Conservation (phyloP, 2,797 vertebrate genomes). For the Tokudaia tokunoshimensis region DNA sequence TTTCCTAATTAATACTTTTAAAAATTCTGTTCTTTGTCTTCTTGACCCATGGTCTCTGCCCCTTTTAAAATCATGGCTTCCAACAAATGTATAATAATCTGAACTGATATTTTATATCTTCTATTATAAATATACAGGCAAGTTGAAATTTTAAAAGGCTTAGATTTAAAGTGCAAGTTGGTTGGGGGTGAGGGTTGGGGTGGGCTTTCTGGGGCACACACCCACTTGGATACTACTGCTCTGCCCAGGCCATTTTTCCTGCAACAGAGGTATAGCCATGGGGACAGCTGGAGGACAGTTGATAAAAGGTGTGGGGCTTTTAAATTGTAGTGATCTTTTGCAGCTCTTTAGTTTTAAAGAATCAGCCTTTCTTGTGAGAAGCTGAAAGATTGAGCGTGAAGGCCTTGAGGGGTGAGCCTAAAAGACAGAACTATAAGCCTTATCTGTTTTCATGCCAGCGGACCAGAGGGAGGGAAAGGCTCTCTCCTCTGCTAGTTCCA, state of each 20-base stretch:
- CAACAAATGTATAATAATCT: slow-evolving; percentile 53
- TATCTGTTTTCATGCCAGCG: slow-evolving; percentile 76
- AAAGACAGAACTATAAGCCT: slow-evolving; percentile 58
- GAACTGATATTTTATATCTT: slow-evolving; percentile 51
- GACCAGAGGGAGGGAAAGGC: slow-evolving; percentile 73
- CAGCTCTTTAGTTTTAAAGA: slow-evolving; percentile 81
- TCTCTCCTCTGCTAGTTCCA: slow-evolving; percentile 62
- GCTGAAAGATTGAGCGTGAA: slow-evolving; percentile 69
- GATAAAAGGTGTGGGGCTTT: slow-evolving; percentile 70
- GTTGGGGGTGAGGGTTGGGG: background rate
- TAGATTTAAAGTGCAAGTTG: slow-evolving; percentile 51
- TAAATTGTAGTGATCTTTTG: slow-evolving; percentile 73
- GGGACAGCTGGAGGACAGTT: slow-evolving; percentile 76
- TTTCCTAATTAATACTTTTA: slow-evolving; percentile 37
- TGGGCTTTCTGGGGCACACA: background rate
- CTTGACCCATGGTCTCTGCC: slow-evolving; percentile 51
- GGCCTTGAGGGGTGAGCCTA: slow-evolving; percentile 74
- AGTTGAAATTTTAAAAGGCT: slow-evolving; percentile 41
- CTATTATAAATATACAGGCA: slow-evolving; percentile 43
- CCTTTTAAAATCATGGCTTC: slow-evolving; percentile 48
- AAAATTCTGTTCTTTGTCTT: slow-evolving; percentile 10
- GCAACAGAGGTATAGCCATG: slow-evolving; percentile 37
- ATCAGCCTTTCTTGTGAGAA: slow-evolving; percentile 71
- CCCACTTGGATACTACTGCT: background rate
- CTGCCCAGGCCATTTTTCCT: slow-evolving; percentile 18